Evolutionary conservation across 92 coral and sea anemone genomes (phyloP).

Genomic region (Siderastrea siderea): DNA sequence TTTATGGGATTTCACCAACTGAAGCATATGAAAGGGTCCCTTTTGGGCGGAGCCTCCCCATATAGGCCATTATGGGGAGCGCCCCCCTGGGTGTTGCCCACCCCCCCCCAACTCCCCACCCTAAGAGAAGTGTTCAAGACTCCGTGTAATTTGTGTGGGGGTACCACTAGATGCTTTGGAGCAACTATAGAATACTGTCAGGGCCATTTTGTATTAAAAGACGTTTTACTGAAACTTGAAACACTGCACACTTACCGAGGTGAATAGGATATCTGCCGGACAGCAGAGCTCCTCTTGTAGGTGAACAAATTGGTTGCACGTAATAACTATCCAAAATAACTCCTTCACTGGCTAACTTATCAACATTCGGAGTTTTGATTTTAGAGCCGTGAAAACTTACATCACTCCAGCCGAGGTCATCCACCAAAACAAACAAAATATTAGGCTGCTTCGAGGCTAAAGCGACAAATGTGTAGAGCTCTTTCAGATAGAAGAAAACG

Average conservation of each 20-base stretch:
- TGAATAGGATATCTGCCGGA: conserved; percentile 85
- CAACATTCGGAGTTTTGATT: conserved; percentile 70
- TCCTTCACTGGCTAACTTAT: conserved; percentile 67
- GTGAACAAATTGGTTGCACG: conserved; percentile 80
- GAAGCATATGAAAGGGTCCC: too few species aligned
- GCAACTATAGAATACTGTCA: too few species aligned
- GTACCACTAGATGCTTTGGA: too few species aligned
- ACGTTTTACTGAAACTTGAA: too few species aligned
- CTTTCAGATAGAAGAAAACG: background rate
- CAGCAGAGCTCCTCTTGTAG: conserved; percentile 74
- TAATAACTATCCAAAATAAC: conserved; percentile 70
- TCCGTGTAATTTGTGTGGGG: too few species aligned
- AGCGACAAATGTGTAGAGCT: conserved; percentile 1
- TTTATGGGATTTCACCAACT: too few species aligned
- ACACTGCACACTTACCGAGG: conserved; percentile 44
- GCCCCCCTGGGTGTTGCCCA: too few species aligned
- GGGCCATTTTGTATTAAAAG: too few species aligned
- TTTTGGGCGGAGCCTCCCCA: too few species aligned
- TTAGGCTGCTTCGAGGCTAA: conserved; percentile 39
- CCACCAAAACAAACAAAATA: conserved; percentile 64
- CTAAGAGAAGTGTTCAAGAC: too few species aligned
- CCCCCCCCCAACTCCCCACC: too few species aligned
- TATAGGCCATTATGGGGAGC: too few species aligned
- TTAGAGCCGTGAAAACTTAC: conserved; percentile 73
- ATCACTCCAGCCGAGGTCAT: conserved; percentile 81